Conservation (phyloP, 2,888 invertebrate genomes). For the Octodonta nipae region DNA sequence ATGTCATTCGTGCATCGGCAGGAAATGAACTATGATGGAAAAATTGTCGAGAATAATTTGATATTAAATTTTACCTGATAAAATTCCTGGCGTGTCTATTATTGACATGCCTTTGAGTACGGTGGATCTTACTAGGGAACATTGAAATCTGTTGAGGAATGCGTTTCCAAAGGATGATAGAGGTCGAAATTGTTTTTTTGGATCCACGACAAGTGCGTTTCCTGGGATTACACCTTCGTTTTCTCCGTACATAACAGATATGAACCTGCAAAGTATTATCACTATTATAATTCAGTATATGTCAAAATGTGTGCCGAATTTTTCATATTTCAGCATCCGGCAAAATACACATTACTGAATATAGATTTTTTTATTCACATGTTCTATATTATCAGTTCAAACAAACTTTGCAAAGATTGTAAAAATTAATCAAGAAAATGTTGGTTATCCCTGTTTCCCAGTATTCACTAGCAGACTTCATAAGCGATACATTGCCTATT, state of each 20-base stretch:
- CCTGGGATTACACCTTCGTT: conserved; percentile 85
- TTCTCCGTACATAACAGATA: conserved; percentile 89
- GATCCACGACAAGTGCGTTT: conserved; percentile 94
- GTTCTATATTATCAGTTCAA: too few species aligned
- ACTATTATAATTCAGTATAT: too few species aligned
- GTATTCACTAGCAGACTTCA: too few species aligned
- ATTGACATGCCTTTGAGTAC: conserved; percentile 91
- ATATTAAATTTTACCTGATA: conserved; percentile 24
- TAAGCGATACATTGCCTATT: too few species aligned
- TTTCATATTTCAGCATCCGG: too few species aligned
- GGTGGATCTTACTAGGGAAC: conserved; percentile 76
- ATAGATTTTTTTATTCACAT: too few species aligned
- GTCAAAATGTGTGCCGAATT: background rate
- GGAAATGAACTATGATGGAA: background rate
- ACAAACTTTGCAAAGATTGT: too few species aligned
- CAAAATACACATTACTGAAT: too few species aligned
- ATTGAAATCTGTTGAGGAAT: conserved; percentile 93
- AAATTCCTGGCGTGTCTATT: conserved; percentile 92
- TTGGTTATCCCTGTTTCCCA: too few species aligned
- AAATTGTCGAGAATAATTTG: background rate
- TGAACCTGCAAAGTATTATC: conserved; percentile 60
- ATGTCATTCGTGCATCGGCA: background rate
- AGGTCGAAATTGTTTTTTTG: conserved; percentile 90
- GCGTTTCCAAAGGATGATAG: conserved; percentile 94
- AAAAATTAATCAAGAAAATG: too few species aligned